Conservation (phyloP, 2,888 invertebrate genomes). For the Morpho achilles region DNA sequence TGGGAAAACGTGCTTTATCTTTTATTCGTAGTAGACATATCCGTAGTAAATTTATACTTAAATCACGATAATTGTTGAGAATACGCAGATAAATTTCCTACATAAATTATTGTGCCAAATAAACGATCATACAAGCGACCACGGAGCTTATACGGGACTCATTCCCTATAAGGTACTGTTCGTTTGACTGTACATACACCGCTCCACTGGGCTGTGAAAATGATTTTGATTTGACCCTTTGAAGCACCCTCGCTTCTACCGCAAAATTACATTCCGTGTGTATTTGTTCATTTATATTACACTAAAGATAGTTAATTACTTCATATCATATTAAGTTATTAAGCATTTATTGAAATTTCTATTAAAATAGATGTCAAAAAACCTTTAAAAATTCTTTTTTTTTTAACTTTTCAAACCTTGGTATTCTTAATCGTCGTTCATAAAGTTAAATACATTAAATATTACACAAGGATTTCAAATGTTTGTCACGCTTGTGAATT, state of each 20-base stretch:
- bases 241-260: slow-evolving; percentile 66
- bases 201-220: slow-evolving; percentile 76
- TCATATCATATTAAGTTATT: background rate
- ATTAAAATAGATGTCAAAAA: background rate
- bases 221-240: slow-evolving; percentile 79
- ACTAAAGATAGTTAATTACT: slow-evolving; percentile 18
- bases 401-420: no score
- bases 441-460: no score
- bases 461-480: no score
- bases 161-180: slow-evolving; percentile 29
- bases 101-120: no score
- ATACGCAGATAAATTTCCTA: no score
- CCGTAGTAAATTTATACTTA: no score
- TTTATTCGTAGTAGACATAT: no score
- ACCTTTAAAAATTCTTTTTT: no score
- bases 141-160: slow-evolving; percentile 15
- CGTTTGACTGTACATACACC: slow-evolving; percentile 45
- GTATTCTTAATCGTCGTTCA: no score
- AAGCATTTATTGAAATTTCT: background rate
- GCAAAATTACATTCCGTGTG: slow-evolving; percentile 76
- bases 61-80: no score
- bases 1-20: no score
- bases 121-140: background rate
- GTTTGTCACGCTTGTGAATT: no score
- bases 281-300: slow-evolving; percentile 50